Percentiles rank a stretch among this genome's conserved stretches.
Evolutionary conservation across 2,888 invertebrate genomes (phyloP).

Genomic region (Acleris emargana): DNA sequence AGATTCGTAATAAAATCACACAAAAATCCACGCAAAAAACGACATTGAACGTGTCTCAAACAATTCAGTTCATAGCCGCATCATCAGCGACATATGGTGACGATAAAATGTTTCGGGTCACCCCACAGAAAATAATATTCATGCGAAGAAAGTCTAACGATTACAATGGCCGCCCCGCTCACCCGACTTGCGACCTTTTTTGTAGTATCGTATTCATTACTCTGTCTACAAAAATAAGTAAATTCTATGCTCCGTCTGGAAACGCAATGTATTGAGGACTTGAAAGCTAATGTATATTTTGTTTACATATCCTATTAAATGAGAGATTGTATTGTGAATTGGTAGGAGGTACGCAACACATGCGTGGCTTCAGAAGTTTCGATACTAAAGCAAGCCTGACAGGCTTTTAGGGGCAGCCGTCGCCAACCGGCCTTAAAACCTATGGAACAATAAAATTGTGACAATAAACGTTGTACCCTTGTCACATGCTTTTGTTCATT

Average conservation of each 20-base stretch:
- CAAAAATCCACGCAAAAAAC: constrained; percentile 12
- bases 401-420: constrained; percentile 54
- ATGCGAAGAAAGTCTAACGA: constrained; percentile 48
- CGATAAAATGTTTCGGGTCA: constrained; percentile 47
- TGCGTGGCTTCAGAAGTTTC: constrained; percentile 37
- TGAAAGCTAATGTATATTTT: not conserved
- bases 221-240: not conserved
- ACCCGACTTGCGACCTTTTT: not conserved
- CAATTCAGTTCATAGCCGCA: constrained; percentile 35
- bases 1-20: not conserved
- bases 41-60: constrained; percentile 27
- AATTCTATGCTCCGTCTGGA: no score
- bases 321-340: constrained; percentile 19
- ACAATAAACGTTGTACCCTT: constrained; percentile 33
- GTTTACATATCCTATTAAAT: constrained; percentile 4
- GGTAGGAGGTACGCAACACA: constrained; percentile 34
- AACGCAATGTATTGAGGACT: constrained; percentile 3
- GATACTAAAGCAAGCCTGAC: constrained; percentile 50
- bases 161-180: constrained; percentile 15
- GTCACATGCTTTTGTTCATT: constrained; percentile 26
- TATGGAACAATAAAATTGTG: constrained; percentile 35
- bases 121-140: constrained; percentile 54
- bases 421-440: constrained; percentile 24
- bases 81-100: constrained; percentile 46
- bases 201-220: constrained; percentile 1